Evolutionary conservation across 2,797 vertebrate genomes (phyloP), one percentile per base, ranked within the genome.

Genomic region (Myotis myotis): DNA sequence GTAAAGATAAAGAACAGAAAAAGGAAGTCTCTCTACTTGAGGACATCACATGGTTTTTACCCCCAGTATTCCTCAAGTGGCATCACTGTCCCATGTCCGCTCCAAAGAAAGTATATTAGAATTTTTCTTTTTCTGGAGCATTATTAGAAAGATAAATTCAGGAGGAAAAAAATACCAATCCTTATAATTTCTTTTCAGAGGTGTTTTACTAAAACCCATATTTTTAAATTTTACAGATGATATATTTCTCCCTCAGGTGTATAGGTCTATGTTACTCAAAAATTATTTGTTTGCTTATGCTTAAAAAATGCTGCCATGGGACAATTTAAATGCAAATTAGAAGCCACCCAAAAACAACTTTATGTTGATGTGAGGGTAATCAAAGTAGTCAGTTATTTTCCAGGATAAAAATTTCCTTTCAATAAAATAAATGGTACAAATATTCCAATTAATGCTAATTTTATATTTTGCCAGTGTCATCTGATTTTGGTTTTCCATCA

Each of bases 241-340:
- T 93, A 30, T 62, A 87, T 89, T 75, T 57, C 9, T 71, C 3
- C 84, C 38, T 96, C 55, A 90, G 23, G 2, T 96, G 64, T 86
- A 86, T 19, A 71, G 68, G 16, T 15, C 20, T 94, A 15, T 96
- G 62, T 88, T 25, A 71, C 5, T 94, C 70, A 95, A 87, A 6
- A 8, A 91, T 57, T 75, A 83, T 96, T 86, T 86, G 28, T 96
- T 96, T 95, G 64, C 66, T 92, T 96, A 0, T 93, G 82, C 55
- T 97, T 97, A 60, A 20, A 95, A 75, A 20, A n/a, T 87, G 60
- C 55, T 74, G 22, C 62, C 70, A 23, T 17, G 57, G 83, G 64
- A 81, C 95, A 79, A 96, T 93, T 95, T 87, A 96, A 97, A 97
- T 95, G 78, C 10, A 97, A 95, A 85, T 90, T 49, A 95, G 49